phyloP scores from a whole-genome alignment of 1,140 invertebrate genomes.

The Melitaea cinxia region DNA sequence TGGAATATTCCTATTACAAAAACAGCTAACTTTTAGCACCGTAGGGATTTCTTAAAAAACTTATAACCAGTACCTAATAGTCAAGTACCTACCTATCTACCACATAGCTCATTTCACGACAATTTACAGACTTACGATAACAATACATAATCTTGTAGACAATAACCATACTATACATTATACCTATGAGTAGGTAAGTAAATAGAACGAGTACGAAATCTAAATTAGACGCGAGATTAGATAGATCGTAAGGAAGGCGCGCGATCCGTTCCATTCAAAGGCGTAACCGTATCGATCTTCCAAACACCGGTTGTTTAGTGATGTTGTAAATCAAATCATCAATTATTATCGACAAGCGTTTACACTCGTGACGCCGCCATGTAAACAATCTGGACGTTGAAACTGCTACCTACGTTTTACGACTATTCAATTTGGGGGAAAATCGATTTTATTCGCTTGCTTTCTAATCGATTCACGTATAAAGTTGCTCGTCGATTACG shows the following conservation, averaged over 20 bases:
- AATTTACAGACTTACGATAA: too few species aligned
- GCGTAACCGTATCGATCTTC: conserved; percentile 57
- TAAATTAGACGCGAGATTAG: conserved; percentile 25
- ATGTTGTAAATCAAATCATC: conserved; percentile 81
- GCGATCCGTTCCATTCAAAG: conserved; percentile 63
- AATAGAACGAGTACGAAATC: background rate
- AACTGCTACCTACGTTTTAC: conserved; percentile 77
- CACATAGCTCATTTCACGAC: too few species aligned
- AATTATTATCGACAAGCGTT: conserved; percentile 81
- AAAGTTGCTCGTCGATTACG: conserved; percentile 62
- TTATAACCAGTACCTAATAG: too few species aligned
- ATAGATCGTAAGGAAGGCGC: conserved; percentile 19
- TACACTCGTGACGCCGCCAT: conserved; percentile 77
- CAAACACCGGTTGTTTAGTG: conserved; percentile 79
- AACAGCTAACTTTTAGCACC: too few species aligned
- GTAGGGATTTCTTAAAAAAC: too few species aligned
- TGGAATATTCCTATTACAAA: too few species aligned
- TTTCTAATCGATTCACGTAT: conserved; percentile 71
- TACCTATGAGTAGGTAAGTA: too few species aligned
- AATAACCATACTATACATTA: too few species aligned
- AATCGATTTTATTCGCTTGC: conserved; percentile 80
- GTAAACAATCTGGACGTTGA: conserved; percentile 78
- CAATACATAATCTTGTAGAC: too few species aligned
- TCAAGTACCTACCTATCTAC: too few species aligned
- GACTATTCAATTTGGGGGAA: conserved; percentile 78